Conservation (phyloP, 1,140 invertebrate genomes). For the Stenopsyche tienmushanensis region DNA sequence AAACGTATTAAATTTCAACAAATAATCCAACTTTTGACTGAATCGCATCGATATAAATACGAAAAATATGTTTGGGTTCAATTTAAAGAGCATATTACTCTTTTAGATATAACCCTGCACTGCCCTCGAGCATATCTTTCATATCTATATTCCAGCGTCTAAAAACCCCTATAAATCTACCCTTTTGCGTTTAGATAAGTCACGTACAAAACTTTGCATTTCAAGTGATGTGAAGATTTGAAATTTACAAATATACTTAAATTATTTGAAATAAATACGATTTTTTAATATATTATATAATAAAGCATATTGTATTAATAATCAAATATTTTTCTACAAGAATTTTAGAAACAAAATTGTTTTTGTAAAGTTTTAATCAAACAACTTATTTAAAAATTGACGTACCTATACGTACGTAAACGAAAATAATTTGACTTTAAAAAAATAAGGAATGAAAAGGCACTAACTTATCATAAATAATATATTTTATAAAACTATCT, state of each 20-base stretch:
- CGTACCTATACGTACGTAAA: no score
- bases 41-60: background rate
- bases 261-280: no score
- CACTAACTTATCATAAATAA: no score
- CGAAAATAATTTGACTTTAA: no score
- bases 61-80: background rate
- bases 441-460: no score
- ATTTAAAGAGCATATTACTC: background rate
- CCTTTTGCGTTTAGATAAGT: background rate
- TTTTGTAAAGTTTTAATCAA: no score
- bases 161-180: slow-evolving; percentile 6
- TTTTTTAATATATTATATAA: no score
- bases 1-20: background rate
- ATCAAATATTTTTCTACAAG: no score
- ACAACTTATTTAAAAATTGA: no score
- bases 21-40: background rate
- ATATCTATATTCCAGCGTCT: background rate
- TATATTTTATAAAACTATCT: no score
- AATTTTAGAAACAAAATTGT: no score
- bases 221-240: background rate
- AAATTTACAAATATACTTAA: background rate
- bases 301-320: no score
- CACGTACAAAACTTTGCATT: slow-evolving; percentile 5
- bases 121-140: background rate
- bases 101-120: background rate